A percentile compares a stretch with the other conserved stretches of the same genome.
Evolutionary conservation across 1,140 invertebrate genomes (phyloP).

Genomic region (Antheraea mylitta): DNA sequence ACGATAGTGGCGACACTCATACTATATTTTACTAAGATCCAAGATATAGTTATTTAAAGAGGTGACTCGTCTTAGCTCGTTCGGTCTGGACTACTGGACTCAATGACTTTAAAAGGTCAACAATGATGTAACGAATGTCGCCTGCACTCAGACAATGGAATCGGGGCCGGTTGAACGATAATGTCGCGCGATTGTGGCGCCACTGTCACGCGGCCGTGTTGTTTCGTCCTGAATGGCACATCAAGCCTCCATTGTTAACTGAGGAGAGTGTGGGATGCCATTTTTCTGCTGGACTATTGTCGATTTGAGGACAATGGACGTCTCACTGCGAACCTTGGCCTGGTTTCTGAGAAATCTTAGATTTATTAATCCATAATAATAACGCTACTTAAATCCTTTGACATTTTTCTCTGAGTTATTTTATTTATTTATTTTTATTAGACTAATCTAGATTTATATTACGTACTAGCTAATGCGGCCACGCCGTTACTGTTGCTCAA

Average conservation of each 20-base stretch:
- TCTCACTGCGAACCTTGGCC: not conserved
- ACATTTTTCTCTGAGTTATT: no score
- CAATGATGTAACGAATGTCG: not conserved
- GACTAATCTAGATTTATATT: no score
- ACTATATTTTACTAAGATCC: no score
- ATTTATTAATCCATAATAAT: no score
- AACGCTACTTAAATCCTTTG: no score
- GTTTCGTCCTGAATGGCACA: slow-evolving; percentile 1
- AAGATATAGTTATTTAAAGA: no score
- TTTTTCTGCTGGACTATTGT: slow-evolving; percentile 1
- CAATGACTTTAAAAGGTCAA: not conserved
- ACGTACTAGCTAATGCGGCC: no score
- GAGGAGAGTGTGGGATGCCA: not conserved
- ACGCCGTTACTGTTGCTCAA: no score
- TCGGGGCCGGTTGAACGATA: not conserved
- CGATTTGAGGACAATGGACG: not conserved
- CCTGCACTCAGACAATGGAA: not conserved
- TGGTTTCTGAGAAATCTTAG: not conserved
- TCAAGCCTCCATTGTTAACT: not conserved
- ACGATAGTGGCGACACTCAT: no score
- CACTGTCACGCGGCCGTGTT: not conserved
- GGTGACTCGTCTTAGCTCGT: not conserved
- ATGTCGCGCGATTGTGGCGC: slow-evolving; percentile 2
- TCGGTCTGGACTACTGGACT: not conserved
- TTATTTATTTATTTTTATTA: no score